A percentile compares a stretch with the other conserved stretches of the same genome.
Conservation (phyloP, 2,113 vertebrate species). For the Nanger granti region DNA sequence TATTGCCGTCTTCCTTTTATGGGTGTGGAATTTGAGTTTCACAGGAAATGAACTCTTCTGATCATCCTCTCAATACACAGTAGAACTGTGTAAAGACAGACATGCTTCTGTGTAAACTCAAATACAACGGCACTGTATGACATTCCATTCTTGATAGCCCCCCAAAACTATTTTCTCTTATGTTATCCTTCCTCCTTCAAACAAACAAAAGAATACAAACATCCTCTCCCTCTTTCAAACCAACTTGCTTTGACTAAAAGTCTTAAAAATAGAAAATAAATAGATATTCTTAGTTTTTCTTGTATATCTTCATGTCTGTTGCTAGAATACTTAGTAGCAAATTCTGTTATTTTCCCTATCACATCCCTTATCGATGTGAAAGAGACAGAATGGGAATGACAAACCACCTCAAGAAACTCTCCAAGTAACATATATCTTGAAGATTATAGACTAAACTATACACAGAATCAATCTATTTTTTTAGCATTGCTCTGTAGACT, state of each 20-base stretch:
- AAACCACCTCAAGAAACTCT: conserved; percentile 24
- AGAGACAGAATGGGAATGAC: conserved; percentile 28
- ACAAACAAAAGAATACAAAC: neutral
- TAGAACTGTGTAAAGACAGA: neutral
- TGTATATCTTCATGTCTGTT: neutral
- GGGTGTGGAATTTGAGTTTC: neutral
- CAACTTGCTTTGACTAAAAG: neutral
- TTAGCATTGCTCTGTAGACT: conserved; percentile 16
- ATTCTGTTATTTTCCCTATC: neutral
- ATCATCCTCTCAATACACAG: neutral
- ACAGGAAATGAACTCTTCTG: neutral
- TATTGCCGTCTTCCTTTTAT: neutral
- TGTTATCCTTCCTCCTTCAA: neutral
- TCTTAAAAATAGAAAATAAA: conserved; percentile 28
- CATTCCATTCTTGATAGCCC: neutral
- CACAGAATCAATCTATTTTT: conserved; percentile 33
- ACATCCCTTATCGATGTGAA: conserved; percentile 17
- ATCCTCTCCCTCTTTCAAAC: neutral
- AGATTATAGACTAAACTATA: conserved; percentile 38
- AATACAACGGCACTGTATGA: neutral
- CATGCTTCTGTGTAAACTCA: neutral
- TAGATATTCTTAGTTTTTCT: neutral
- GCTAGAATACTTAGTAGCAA: conserved; percentile 7
- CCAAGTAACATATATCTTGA: conserved; percentile 28
- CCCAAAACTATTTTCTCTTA: neutral